Evolutionary conservation across 2,113 vertebrate genomes (phyloP).

Genomic region (Ascaphus truei): DNA sequence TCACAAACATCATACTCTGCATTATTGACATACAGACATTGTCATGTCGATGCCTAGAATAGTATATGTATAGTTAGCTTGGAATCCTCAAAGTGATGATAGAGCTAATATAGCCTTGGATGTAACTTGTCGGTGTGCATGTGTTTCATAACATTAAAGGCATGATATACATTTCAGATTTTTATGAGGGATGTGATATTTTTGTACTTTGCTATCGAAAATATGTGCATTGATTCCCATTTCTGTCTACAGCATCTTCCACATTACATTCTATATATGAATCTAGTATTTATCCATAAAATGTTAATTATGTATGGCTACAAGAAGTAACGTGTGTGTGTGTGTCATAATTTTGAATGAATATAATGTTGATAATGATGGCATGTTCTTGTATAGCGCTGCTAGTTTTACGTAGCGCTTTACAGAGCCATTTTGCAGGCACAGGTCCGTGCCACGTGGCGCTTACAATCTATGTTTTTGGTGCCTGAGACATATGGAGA

Average conservation of each 20-base stretch:
- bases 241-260: neutral
- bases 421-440: too few relatives aligned
- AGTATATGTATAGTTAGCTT: slow-evolving; percentile 44
- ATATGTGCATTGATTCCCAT: slow-evolving; percentile 41
- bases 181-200: slow-evolving; percentile 41
- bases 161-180: slow-evolving; percentile 34
- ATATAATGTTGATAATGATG: too few relatives aligned
- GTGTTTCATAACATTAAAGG: slow-evolving; percentile 46
- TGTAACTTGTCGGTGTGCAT: slow-evolving; percentile 41
- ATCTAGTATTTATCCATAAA: too few relatives aligned
- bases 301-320: too few relatives aligned
- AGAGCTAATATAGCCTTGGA: slow-evolving; percentile 48
- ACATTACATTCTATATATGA: too few relatives aligned
- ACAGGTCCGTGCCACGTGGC: too few relatives aligned
- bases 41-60: slow-evolving; percentile 48
- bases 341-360: too few relatives aligned
- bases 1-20: slow-evolving; percentile 46
- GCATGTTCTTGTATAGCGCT: too few relatives aligned
- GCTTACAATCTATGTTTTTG: too few relatives aligned
- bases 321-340: too few relatives aligned
- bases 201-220: slow-evolving; percentile 44
- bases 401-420: too few relatives aligned
- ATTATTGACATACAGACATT: slow-evolving; percentile 50
- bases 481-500: too few relatives aligned
- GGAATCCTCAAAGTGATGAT: slow-evolving; percentile 48